Evolutionary conservation across 2,888 invertebrate genomes (phyloP).

Genomic region (Volucella inanis): DNA sequence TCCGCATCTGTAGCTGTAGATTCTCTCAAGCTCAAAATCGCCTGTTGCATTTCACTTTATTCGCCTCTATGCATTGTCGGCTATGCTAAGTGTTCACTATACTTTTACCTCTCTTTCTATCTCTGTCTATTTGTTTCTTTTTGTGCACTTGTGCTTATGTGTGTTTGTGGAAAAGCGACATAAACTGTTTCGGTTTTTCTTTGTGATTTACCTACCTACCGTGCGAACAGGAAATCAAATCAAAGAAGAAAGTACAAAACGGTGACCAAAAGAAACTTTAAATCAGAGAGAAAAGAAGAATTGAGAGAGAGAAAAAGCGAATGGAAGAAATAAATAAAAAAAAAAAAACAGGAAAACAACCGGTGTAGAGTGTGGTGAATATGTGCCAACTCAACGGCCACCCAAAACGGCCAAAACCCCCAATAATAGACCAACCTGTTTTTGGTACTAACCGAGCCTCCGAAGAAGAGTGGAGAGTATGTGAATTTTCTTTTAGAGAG

Average conservation of each 20-base stretch:
- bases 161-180: constrained; percentile 36
- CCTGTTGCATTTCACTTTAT: constrained; percentile 71
- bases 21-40: constrained; percentile 36
- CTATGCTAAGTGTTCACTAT: not conserved
- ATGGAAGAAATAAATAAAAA: too few relatives aligned
- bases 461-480: not conserved
- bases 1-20: constrained; percentile 10
- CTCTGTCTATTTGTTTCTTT: not conserved
- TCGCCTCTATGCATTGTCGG: constrained; percentile 18
- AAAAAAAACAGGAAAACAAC: constrained; percentile 3
- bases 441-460: not conserved
- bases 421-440: constrained; percentile 22
- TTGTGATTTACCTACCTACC: constrained; percentile 16
- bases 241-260: constrained; percentile 47
- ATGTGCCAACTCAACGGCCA: not conserved
- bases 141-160: too few relatives aligned
- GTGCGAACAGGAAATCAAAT: constrained; percentile 55
- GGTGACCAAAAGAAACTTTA: constrained; percentile 6
- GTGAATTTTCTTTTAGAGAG: constrained; percentile 8
- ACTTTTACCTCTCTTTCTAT: constrained; percentile 14
- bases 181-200: constrained; percentile 8
- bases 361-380: constrained; percentile 39
- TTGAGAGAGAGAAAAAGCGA: not conserved
- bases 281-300: not conserved
- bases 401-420: constrained; percentile 1